phyloP scores from a whole-genome alignment of 1,140 invertebrate genomes.

The Palaemon carinicauda region DNA sequence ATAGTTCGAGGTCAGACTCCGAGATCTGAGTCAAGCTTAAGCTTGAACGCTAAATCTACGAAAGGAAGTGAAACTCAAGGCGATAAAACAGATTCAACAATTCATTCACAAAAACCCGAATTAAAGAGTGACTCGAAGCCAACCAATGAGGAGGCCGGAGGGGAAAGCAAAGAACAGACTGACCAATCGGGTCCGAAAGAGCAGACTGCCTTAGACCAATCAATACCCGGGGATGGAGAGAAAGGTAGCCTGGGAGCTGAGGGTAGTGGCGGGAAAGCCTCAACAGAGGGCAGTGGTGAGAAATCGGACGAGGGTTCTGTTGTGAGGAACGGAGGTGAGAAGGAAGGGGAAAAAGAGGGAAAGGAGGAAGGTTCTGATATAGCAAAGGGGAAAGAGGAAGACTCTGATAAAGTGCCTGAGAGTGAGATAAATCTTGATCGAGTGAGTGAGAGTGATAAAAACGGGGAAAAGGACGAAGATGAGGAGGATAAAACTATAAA shows the following conservation, averaged over 20 bases:
- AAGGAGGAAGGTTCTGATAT: not conserved
- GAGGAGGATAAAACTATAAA: not conserved
- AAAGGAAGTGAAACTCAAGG: not conserved
- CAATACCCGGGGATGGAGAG: conserved; percentile 40
- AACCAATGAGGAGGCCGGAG: conserved; percentile 17
- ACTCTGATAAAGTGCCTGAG: not conserved
- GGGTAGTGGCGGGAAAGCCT: conserved; percentile 37
- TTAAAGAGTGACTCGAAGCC: not conserved
- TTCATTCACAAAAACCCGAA: conserved; percentile 31
- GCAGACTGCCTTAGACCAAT: conserved; percentile 26
- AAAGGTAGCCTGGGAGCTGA: conserved; percentile 22
- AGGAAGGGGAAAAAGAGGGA: not conserved
- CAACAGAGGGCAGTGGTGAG: conserved; percentile 12
- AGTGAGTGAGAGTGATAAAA: conserved; percentile 13
- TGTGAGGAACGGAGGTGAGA: not conserved
- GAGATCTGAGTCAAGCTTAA: not conserved
- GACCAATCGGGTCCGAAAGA: conserved; percentile 26
- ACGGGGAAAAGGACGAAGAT: not conserved
- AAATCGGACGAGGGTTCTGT: not conserved
- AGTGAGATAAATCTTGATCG: not conserved
- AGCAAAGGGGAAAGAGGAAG: not conserved
- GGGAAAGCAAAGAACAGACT: not conserved
- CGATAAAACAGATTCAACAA: not conserved
- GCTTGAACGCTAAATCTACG: not conserved
- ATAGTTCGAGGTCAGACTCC: conserved; percentile 2